These are phyloP conservation scores for Chaetodon auriga DNA, from an alignment of 2,113 vertebrate genomes.

Conservation along the genomic window DNA sequence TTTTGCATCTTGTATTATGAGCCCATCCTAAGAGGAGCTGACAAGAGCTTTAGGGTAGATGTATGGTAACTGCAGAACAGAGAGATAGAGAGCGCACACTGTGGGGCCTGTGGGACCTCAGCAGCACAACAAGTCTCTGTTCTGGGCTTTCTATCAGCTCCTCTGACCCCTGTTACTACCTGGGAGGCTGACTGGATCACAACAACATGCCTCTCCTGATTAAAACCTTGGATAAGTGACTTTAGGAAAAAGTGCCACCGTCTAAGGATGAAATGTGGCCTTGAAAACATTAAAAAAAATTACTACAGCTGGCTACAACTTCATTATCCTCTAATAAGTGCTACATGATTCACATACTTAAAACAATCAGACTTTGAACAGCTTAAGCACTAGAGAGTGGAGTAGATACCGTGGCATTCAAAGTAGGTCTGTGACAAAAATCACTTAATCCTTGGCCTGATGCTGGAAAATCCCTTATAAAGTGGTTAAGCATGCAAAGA, in stretches of 20 bases:
- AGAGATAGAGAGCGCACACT: constrained; percentile 44
- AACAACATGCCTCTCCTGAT: constrained; percentile 64
- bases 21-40: constrained; percentile 77
- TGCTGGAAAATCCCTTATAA: constrained; percentile 60
- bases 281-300: constrained; percentile 51
- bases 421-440: constrained; percentile 54
- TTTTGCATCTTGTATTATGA: constrained; percentile 77
- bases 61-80: constrained; percentile 68
- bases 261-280: constrained; percentile 38
- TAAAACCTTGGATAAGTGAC: constrained; percentile 55
- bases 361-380: constrained; percentile 61
- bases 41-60: constrained; percentile 74
- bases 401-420: constrained; percentile 42
- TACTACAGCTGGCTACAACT: constrained; percentile 25
- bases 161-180: constrained; percentile 60
- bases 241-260: constrained; percentile 47
- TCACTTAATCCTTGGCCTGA: constrained; percentile 63
- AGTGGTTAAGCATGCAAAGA: constrained; percentile 53
- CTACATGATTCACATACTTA: constrained; percentile 41
- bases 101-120: constrained; percentile 58
- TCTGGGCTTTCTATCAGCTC: constrained; percentile 66
- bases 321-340: constrained; percentile 48
- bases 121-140: constrained; percentile 40
- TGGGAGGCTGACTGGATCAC: constrained; percentile 53
- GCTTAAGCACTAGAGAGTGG: constrained; percentile 37